Conservation (phyloP, 2,888 invertebrate species). For the Meteorus cinctellus region DNA sequence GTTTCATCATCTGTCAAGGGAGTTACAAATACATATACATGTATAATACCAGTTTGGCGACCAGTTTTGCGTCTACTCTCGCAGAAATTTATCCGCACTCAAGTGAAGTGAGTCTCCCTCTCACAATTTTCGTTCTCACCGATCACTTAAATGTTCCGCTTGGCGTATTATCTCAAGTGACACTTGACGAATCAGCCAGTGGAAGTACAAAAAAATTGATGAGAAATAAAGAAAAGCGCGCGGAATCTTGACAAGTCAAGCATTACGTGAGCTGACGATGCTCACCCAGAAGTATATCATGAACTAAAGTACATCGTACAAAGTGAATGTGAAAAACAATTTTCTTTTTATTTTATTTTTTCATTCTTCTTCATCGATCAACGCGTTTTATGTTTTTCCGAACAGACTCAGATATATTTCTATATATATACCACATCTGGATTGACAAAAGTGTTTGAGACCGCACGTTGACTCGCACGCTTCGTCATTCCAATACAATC, state of each 20-base stretch:
- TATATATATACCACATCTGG: neutral
- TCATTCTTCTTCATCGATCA: neutral
- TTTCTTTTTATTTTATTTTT: neutral
- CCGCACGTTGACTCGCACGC: neutral
- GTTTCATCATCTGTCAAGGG: constrained; percentile 16
- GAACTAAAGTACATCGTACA: neutral
- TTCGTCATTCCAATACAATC: constrained; percentile 1
- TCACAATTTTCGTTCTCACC: constrained; percentile 5
- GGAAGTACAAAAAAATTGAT: neutral
- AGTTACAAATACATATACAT: neutral
- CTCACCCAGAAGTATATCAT: constrained; percentile 2
- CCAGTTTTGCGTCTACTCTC: neutral
- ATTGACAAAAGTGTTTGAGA: neutral
- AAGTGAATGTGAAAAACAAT: neutral
- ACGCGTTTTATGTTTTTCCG: neutral
- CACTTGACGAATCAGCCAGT: constrained; percentile 7
- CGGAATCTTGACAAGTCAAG: constrained; percentile 10
- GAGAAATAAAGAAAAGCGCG: neutral
- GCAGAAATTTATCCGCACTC: constrained; percentile 5
- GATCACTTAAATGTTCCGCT: constrained; percentile 14
- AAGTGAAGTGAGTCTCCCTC: constrained; percentile 1
- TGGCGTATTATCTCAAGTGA: constrained; percentile 9
- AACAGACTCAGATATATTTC: neutral
- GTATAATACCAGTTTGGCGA: neutral
- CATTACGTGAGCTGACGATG: neutral